Conservation (phyloP, 2,113 vertebrate species). For the Aplodontia rufa region DNA sequence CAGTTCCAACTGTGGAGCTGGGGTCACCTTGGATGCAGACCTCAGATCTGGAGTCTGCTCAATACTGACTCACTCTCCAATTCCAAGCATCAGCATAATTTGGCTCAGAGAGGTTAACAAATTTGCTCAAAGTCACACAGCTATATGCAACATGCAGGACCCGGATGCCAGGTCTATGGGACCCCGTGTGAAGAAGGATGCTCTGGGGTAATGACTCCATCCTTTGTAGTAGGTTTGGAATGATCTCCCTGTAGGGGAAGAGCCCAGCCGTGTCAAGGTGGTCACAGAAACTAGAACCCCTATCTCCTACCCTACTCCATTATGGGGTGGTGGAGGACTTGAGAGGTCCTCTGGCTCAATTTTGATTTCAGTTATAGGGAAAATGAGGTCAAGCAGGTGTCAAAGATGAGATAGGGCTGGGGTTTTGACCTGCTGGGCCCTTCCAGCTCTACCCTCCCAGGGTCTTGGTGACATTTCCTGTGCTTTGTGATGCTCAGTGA, state of each 20-base stretch:
- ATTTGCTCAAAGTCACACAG: background rate
- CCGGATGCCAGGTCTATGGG: accelerated
- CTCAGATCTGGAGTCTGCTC: background rate
- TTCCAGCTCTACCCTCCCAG: background rate
- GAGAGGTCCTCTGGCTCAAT: background rate
- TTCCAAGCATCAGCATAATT: accelerated
- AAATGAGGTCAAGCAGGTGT: background rate
- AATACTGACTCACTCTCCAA: accelerated
- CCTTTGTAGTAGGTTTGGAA: background rate
- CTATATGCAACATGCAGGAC: accelerated
- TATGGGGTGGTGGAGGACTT: accelerated
- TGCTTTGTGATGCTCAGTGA: accelerated
- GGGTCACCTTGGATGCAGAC: accelerated
- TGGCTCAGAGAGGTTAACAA: background rate
- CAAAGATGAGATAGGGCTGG: background rate
- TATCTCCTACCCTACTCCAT: accelerated
- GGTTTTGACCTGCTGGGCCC: background rate
- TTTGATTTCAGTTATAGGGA: background rate
- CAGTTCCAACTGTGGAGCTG: accelerated
- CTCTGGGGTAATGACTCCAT: background rate
- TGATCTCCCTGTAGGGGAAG: accelerated
- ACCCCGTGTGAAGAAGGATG: too few species aligned
- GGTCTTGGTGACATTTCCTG: too few species aligned
- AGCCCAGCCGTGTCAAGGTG: background rate
- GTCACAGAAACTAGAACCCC: background rate